Evolutionary conservation across 2,888 invertebrate genomes (phyloP), one percentile per base, ranked within the genome.

Genomic region (Eupelmus urozonus): DNA sequence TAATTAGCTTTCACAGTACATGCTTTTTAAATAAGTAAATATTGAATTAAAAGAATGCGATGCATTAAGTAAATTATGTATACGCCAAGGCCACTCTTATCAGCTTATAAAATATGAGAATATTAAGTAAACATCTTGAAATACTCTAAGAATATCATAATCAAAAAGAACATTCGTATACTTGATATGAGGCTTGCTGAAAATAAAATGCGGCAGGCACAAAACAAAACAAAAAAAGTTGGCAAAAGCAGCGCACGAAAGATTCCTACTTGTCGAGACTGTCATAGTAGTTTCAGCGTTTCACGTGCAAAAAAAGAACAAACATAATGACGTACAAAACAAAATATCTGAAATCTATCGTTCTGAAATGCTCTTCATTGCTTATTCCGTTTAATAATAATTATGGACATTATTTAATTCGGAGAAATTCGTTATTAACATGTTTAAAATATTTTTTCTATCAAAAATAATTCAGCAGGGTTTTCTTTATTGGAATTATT

Each of bases 41-140:
- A 63, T 59, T 70, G 29, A 59, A 29, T 57, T 13, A 25, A 59
- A 29, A 9, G 29, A 71, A 60, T 20, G 23, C 67, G 23, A 60
- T 71, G 70, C 70, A 70, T 20, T 29, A 49, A 70, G 57, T 59
- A 59, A 59, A 45, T 57, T 13, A 45, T 49, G 29, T 60, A 45
- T 18, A 27, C 65, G 55, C 13, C 62, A 73, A 73, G 65, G 73
- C 29, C 73, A 65, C 18, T 42, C 65, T 73, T 73, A 73, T 73
- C 73, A 51, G 29, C 20, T n/a, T 27, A 65, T 63, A 63, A 73
- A 27, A 62, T 34, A 51, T 51, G 45, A 62, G 51, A 34, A 60
- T 51, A 71, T 49, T 51, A 34, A 60, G 60, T 60, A 34, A 71
- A 60, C 60, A 51, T 29, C 34, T 42, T 9, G 23, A 49, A 71